Evolutionary conservation across 2,797 vertebrate species (phyloP).

Genomic region (Myripristis murdjan): DNA sequence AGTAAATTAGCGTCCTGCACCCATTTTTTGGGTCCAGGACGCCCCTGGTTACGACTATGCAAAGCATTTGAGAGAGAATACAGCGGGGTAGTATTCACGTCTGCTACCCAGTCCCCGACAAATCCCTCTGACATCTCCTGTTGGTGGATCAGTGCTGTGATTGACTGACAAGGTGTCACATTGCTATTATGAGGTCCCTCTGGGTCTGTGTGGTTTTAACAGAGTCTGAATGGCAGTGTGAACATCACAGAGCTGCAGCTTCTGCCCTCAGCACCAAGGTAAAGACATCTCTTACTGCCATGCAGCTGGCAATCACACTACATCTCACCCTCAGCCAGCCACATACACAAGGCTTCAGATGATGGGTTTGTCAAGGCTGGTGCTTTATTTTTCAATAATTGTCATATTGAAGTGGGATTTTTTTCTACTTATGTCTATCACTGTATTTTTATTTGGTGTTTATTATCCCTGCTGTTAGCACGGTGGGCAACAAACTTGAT

Average conservation of each 20-base stretch:
- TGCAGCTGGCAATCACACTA: slow-evolving; percentile 18
- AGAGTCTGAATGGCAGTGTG: slow-evolving; percentile 38
- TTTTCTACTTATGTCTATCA: too few species aligned
- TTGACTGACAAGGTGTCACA: slow-evolving; percentile 77
- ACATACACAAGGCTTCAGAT: not conserved
- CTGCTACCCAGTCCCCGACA: not conserved
- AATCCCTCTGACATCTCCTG: slow-evolving; percentile 20
- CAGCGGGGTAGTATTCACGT: not conserved
- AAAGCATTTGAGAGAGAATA: too few species aligned
- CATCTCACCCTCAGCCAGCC: not conserved
- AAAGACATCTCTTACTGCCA: not conserved
- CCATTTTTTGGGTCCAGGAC: too few species aligned
- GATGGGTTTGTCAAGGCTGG: too few species aligned
- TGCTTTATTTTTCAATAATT: too few species aligned
- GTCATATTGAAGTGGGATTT: too few species aligned
- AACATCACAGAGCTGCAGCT: slow-evolving; percentile 52
- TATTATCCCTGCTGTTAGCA: too few species aligned
- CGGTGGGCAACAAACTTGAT: too few species aligned
- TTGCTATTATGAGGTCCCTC: slow-evolving; percentile 60
- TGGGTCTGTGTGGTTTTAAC: slow-evolving; percentile 30
- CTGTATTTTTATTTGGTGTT: too few species aligned
- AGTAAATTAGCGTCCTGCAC: too few species aligned
- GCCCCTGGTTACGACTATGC: too few species aligned
- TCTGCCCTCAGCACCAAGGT: slow-evolving; percentile 30
- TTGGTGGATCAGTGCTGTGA: slow-evolving; percentile 39